Conservation (phyloP, 1,140 invertebrate genomes). For the Ptiloglossa arizonensis region DNA sequence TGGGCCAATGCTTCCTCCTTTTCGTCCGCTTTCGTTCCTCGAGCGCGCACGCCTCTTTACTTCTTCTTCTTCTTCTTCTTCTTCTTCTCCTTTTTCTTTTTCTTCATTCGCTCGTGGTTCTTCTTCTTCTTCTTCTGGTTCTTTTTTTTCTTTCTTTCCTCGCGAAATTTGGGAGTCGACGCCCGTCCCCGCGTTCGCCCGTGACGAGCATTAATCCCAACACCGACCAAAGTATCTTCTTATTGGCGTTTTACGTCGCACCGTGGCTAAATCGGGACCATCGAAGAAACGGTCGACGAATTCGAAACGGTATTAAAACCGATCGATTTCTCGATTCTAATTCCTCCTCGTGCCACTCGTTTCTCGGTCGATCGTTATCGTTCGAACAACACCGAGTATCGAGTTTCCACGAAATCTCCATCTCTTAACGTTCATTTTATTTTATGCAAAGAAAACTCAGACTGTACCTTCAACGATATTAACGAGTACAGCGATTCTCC, state of each 20-base stretch:
- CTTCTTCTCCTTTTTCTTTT: not conserved
- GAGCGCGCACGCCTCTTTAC: conserved; percentile 1
- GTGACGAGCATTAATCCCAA: conserved; percentile 58
- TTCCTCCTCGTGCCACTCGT: not conserved
- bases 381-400: too few relatives aligned
- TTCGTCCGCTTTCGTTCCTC: conserved; percentile 9
- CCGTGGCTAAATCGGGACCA: conserved; percentile 57
- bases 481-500: too few relatives aligned
- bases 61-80: not conserved
- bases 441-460: too few relatives aligned
- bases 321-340: not conserved
- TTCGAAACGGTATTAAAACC: conserved; percentile 20
- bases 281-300: conserved; percentile 15
- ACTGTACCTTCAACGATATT: too few relatives aligned
- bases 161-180: conserved; percentile 63
- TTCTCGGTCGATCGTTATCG: not conserved
- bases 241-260: conserved; percentile 44
- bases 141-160: not conserved
- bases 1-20: conserved; percentile 38
- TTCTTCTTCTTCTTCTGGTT: not conserved
- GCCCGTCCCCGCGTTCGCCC: conserved; percentile 41
- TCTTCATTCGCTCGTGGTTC: not conserved
- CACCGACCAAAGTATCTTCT: conserved; percentile 48
- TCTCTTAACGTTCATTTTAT: too few relatives aligned
- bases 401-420: too few relatives aligned